Evolutionary conservation across 2,888 invertebrate genomes (phyloP), one percentile per base, ranked within the genome.

Genomic region (Pheosia tremula): DNA sequence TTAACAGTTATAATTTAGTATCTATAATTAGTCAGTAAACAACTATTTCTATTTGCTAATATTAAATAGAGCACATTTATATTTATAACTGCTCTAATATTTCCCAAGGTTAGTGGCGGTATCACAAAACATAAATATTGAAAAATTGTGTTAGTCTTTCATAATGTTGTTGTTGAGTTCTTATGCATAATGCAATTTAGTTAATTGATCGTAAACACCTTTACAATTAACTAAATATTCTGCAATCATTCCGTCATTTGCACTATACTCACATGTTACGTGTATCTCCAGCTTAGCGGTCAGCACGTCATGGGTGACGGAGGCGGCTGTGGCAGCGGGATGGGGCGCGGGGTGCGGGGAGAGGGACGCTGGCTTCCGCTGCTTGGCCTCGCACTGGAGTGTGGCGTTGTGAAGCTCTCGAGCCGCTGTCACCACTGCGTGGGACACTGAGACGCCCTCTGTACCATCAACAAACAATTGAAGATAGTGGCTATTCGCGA

Each of bases 361-460:
- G 57, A 11, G 8, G 56, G 37, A 3, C 43, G 55, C n/a, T 90
- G 85, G 84, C 3, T 77, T 69, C 7, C 88, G 94, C 83, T 98
- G 98, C 68, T 96, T 94, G 71, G 97, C 97, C 71, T 96, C 95
- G 84, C 98, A 98, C 69, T 96, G 95, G 66, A 98, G 95, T 60
- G 97, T 96, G 54, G 97, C 97, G 89, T 98, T 97, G 93, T 98
- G 98, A 81, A 98, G 96, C 66, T 97, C 97, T 52, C 98, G 95
- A 67, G 97, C 95, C 56, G 97, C 97, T 65, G 88, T 96, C 94
- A 86, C 96, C 94, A 81, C 97, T 88, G 84, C 96, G 93, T 70
- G 97, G 94, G 92, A 91, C 59, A 82, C 84, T 0, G 87, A 81
- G 50, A 88, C 87, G 10, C 91, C 92, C 52, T 91, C 93, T 91